Evolutionary conservation across 2,113 vertebrate species (phyloP).

Genomic region (Hydrolagus affinis): DNA sequence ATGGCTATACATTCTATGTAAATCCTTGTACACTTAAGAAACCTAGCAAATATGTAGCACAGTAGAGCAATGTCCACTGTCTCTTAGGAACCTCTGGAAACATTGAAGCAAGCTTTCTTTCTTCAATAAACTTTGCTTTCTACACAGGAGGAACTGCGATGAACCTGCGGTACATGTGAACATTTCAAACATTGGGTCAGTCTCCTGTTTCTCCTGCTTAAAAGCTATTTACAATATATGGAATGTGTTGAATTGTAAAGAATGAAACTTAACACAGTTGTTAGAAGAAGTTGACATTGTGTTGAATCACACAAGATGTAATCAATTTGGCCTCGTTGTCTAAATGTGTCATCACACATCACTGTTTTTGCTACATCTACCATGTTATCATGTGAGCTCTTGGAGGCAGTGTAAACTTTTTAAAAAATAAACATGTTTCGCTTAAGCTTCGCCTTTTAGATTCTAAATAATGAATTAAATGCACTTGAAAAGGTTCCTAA

Average conservation of each 20-base stretch:
- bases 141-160: neutral
- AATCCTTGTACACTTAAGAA: too few relatives aligned
- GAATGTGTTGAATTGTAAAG: slow-evolving; percentile 11
- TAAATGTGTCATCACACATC: slow-evolving; percentile 1
- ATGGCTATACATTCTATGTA: too few relatives aligned
- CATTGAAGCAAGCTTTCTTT: neutral
- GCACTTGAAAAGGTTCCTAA: neutral
- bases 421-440: neutral
- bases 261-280: slow-evolving; percentile 12
- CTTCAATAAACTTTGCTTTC: neutral
- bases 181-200: neutral
- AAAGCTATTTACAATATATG: neutral
- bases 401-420: neutral
- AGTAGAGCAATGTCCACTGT: neutral
- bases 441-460: too few relatives aligned
- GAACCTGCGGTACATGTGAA: neutral
- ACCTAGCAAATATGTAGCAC: neutral
- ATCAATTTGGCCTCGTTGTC: slow-evolving; percentile 5
- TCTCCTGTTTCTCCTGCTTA: neutral
- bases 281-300: slow-evolving; percentile 1
- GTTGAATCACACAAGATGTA: neutral
- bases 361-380: neutral
- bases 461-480: neutral
- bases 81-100: neutral
- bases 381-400: neutral